These are phyloP conservation scores for Endotricha flammealis DNA, from an alignment of 2,888 invertebrate genomes.

Conservation along the genomic window DNA sequence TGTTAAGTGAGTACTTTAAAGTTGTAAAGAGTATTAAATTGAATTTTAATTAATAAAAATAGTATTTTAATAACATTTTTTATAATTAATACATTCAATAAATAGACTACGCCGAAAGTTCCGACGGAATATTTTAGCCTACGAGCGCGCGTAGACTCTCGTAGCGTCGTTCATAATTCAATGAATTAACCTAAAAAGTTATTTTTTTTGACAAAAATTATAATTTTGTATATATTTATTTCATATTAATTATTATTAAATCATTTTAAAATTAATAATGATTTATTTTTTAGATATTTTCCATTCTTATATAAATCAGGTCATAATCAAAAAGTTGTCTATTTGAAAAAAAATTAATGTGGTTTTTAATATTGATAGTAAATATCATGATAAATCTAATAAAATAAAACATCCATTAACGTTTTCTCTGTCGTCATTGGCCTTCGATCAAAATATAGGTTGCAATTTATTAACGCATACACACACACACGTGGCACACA, in stretches of 20 bases:
- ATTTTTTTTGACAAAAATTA: background rate
- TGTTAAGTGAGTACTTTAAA: too few relatives aligned
- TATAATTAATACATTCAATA: too few relatives aligned
- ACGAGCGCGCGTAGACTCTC: constrained; percentile 43
- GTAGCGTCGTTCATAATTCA: constrained; percentile 25
- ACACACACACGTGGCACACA: constrained; percentile 31
- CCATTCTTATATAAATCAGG: constrained; percentile 1
- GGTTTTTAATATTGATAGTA: background rate
- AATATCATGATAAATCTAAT: background rate
- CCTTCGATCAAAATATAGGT: constrained; percentile 74
- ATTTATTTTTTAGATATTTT: background rate
- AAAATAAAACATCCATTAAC: constrained; percentile 22
- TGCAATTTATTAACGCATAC: constrained; percentile 72
- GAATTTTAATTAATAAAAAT: too few relatives aligned
- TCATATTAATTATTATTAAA: background rate
- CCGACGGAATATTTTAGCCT: constrained; percentile 75
- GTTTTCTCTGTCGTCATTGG: constrained; percentile 56
- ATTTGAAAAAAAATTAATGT: constrained; percentile 2
- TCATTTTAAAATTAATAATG: background rate
- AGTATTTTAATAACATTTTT: too few relatives aligned
- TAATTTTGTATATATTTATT: background rate
- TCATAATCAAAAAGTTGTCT: too few relatives aligned
- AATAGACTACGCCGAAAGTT: constrained; percentile 33
- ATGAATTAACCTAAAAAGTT: constrained; percentile 1
- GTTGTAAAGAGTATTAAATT: too few relatives aligned